phyloP scores from a whole-genome alignment of 2,888 invertebrate genomes.

The Globia sparganii region DNA sequence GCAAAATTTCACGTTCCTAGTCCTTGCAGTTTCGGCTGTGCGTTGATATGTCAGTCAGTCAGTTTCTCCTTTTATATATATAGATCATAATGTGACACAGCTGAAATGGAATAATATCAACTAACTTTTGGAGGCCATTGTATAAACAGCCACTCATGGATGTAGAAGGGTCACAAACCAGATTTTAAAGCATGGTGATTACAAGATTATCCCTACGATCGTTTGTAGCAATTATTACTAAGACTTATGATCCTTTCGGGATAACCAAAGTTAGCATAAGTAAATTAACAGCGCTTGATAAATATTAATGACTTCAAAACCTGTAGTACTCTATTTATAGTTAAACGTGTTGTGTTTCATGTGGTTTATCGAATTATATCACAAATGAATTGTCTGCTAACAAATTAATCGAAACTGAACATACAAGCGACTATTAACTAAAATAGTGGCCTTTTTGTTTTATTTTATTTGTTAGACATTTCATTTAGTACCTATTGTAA shows the following conservation, averaged over 20 bases:
- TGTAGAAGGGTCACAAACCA: background rate
- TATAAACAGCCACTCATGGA: background rate
- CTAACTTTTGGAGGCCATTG: no score
- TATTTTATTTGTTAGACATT: background rate
- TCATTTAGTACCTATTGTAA: background rate
- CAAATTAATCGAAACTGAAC: background rate
- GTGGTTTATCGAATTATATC: background rate
- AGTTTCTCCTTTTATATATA: no score
- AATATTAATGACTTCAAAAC: slow-evolving; percentile 44
- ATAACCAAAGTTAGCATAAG: slow-evolving; percentile 39
- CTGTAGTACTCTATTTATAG: background rate
- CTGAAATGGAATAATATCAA: no score
- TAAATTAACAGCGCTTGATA: slow-evolving; percentile 48
- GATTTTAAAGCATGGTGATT: slow-evolving; percentile 7
- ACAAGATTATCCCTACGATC: slow-evolving; percentile 46
- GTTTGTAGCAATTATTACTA: slow-evolving; percentile 56
- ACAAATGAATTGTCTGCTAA: background rate
- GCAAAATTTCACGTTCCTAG: no score
- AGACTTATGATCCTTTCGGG: slow-evolving; percentile 40
- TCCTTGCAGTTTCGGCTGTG: no score
- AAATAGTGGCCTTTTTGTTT: background rate
- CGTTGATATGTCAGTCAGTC: no score
- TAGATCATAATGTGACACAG: no score
- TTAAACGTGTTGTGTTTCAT: background rate
- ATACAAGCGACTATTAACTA: background rate